Conservation (phyloP, 1,140 invertebrate species). For the Aradophagus sp. region DNA sequence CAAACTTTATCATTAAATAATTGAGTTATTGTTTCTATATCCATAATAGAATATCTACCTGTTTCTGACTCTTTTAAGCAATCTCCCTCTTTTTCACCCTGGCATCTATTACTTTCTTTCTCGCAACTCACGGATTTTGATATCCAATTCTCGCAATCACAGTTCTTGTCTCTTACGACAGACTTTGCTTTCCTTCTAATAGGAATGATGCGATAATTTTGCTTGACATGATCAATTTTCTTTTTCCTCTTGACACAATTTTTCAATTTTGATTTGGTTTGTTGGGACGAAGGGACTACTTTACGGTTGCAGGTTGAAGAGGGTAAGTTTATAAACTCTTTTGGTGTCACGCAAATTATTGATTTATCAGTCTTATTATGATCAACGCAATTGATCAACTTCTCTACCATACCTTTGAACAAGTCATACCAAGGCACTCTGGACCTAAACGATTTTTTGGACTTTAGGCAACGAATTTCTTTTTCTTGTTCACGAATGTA, state of each 20-base stretch:
- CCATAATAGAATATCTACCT: no score
- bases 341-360: slow-evolving; percentile 15
- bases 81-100: slow-evolving; percentile 23
- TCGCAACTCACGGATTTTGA: no score
- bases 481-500: slow-evolving; percentile 59
- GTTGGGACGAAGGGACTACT: not conserved
- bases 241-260: slow-evolving; percentile 6
- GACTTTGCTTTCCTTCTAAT: slow-evolving; percentile 10
- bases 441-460: slow-evolving; percentile 49
- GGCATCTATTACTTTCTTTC: slow-evolving; percentile 5
- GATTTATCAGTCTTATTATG: slow-evolving; percentile 4
- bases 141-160: no score
- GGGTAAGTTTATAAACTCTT: slow-evolving; percentile 17
- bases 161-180: slow-evolving; percentile 11
- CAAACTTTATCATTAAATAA: no score
- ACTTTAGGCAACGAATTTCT: slow-evolving; percentile 43
- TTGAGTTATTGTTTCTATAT: no score
- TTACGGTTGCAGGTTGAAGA: slow-evolving; percentile 3
- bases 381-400: slow-evolving; percentile 43
- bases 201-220: slow-evolving; percentile 16
- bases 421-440: slow-evolving; percentile 57
- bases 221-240: slow-evolving; percentile 1
- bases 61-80: not conserved
- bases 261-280: not conserved
- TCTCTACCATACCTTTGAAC: slow-evolving; percentile 57